phyloP scores from a whole-genome alignment of 2,797 vertebrate species.

The Gambelia wislizenii region DNA sequence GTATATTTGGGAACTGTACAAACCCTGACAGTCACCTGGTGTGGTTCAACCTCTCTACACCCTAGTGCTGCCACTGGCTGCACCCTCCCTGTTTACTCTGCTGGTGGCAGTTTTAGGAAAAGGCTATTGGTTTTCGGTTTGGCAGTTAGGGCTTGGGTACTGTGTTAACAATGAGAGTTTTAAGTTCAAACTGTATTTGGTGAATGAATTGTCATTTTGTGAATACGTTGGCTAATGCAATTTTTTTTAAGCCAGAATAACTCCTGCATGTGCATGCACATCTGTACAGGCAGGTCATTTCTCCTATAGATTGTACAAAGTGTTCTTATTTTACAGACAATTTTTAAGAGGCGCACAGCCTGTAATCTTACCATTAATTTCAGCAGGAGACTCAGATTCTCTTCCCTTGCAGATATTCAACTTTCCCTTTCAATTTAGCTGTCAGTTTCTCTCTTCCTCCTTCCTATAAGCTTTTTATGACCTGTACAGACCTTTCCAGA shows the following conservation, averaged over 20 bases:
- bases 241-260: too few relatives aligned
- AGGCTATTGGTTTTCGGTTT: too few relatives aligned
- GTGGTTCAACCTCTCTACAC: too few relatives aligned
- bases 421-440: not conserved
- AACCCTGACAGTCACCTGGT: too few relatives aligned
- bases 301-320: not conserved
- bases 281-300: not conserved
- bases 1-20: too few relatives aligned
- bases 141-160: too few relatives aligned
- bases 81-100: not conserved
- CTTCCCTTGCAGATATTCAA: not conserved
- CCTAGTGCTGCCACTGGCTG: too few relatives aligned
- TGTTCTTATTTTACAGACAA: not conserved
- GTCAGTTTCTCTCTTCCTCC: not conserved
- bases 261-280: not conserved
- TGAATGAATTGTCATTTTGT: too few relatives aligned
- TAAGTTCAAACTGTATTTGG: too few relatives aligned
- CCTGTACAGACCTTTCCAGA: not conserved
- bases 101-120: too few relatives aligned
- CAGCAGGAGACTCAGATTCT: not conserved
- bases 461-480: not conserved
- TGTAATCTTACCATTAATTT: not conserved
- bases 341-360: not conserved
- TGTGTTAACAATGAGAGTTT: too few relatives aligned
- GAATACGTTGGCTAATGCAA: too few relatives aligned